phyloP scores from a whole-genome alignment of 2,797 vertebrate species.

The Neolamprologus multifasciatus region DNA sequence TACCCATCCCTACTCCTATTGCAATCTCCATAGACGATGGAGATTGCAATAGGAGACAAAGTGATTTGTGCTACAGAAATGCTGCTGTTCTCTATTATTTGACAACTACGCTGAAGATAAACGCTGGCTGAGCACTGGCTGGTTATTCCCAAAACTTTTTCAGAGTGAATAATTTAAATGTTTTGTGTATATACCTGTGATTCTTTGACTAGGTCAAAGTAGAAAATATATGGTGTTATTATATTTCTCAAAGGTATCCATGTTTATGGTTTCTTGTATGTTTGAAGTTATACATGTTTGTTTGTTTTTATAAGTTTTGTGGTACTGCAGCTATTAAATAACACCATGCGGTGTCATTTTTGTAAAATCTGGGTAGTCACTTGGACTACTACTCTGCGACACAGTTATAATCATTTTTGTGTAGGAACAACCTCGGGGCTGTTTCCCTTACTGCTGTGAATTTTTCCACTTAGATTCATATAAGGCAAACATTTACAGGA shows the following conservation, averaged over 20 bases:
- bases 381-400: not conserved
- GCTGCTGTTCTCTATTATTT: not conserved
- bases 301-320: not conserved
- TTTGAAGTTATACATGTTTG: not conserved
- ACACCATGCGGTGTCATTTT: not conserved
- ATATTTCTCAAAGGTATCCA: not conserved
- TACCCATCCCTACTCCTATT: not conserved
- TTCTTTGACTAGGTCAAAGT: not conserved
- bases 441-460: not conserved
- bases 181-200: not conserved
- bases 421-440: not conserved
- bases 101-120: not conserved
- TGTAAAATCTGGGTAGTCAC: not conserved
- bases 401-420: not conserved
- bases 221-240: not conserved
- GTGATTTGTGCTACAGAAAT: not conserved
- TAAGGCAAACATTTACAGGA: not conserved
- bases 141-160: not conserved
- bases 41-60: no score
- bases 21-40: not conserved
- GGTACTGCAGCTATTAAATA: not conserved
- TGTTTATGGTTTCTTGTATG: not conserved
- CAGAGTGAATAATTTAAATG: not conserved
- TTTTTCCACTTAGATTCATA: not conserved
- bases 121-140: not conserved